These are phyloP conservation scores for Amphiprion ocellaris DNA, from an alignment of 2,113 vertebrate genomes.

Conservation along the genomic window DNA sequence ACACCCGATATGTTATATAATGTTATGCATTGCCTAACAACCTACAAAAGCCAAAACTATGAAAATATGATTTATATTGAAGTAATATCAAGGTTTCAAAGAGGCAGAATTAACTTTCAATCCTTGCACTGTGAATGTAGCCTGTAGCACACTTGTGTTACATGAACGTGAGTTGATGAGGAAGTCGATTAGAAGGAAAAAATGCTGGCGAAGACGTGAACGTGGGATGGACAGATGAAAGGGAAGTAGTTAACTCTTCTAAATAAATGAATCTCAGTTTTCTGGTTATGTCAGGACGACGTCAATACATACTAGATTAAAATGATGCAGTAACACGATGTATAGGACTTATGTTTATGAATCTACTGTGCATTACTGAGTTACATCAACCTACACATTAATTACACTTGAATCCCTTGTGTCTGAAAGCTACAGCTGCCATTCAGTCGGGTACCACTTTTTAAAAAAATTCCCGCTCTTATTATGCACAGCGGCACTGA, in stretches of 20 bases:
- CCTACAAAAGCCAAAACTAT: no score
- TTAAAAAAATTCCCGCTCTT: neutral
- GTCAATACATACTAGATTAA: no score
- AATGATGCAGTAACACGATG: no score
- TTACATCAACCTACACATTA: neutral
- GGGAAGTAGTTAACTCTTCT: neutral
- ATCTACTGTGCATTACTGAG: no score
- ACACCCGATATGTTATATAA: no score
- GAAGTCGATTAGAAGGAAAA: constrained; percentile 7
- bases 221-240: neutral
- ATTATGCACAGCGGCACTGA: constrained; percentile 19
- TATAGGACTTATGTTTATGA: no score
- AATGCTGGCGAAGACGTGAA: constrained; percentile 23
- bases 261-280: neutral
- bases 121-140: constrained; percentile 24
- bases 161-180: neutral
- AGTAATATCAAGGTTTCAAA: no score
- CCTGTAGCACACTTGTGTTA: neutral
- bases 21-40: no score
- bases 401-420: neutral
- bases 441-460: neutral
- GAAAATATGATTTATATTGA: no score
- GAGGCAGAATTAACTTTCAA: neutral
- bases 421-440: neutral
- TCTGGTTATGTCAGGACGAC: no score